Conservation (phyloP, 2,888 invertebrate genomes). For the Erebia ligea region DNA sequence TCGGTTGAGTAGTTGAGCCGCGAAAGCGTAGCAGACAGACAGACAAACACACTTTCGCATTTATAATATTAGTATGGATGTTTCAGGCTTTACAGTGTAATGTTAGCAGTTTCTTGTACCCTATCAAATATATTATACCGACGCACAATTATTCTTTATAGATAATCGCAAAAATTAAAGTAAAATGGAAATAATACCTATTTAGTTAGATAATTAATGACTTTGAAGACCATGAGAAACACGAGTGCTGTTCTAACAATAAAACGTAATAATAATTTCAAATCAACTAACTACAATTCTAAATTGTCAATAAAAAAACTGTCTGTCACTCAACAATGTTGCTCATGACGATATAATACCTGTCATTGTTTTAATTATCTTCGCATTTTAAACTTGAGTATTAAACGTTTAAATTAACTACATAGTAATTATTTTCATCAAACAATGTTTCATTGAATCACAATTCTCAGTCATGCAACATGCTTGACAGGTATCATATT, state of each 20-base stretch:
- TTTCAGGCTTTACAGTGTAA: no score
- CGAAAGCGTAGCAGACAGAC: no score
- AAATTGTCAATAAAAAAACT: neutral
- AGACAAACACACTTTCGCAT: no score
- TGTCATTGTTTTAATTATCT: conserved; percentile 14
- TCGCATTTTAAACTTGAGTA: conserved; percentile 10
- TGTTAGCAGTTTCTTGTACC: no score
- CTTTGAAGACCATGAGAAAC: neutral
- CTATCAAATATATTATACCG: no score
- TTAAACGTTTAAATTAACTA: conserved; percentile 12
- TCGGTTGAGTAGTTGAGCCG: no score
- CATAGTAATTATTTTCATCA: conserved; percentile 13
- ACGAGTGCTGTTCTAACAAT: neutral
- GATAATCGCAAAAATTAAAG: no score
- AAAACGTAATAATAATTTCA: neutral
- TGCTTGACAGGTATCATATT: neutral
- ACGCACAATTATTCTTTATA: no score
- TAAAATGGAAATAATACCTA: no score
- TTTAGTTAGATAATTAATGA: neutral
- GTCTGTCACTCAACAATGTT: conserved; percentile 8
- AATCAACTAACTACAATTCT: conserved; percentile 6
- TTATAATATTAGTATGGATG: no score
- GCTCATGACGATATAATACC: conserved; percentile 13
- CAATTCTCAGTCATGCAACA: neutral
- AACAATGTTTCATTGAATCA: conserved; percentile 13